Evolutionary conservation across 2,888 invertebrate species (phyloP), one percentile per base, ranked within the genome.

Genomic region (Drosophila flavopinicola): DNA sequence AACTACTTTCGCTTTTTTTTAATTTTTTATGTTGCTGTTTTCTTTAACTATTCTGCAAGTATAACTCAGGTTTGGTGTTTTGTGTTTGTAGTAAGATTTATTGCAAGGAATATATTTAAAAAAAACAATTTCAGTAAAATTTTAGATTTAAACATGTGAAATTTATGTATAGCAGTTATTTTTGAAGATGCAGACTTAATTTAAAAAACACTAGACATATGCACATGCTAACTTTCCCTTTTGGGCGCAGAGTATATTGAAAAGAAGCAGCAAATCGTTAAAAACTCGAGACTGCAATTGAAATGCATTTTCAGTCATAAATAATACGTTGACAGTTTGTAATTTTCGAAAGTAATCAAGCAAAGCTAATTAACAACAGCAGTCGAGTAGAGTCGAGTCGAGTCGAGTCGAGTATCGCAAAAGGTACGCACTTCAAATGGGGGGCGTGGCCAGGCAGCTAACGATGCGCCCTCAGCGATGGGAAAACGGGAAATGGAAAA

Each of bases 331-430:
- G 85, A 85, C 88, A 88, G 87, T 86, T 84, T 84, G 78, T 88
- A 86, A 85, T 85, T 88, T 88, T 77, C 58, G 67, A 75, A 88
- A 84, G 88, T 85, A 86, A 88, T 88, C 88, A 84, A 72, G 85
- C 88, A 73, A 63, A 75, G 88, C 87, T 88, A 88, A 85, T 85
- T 85, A 85, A 75, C 72, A 79, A 66, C 88, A 54, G 33, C 41
- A 66, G 13, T 48, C 45, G 44, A 30, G 35, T 20, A 2, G 4
- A 20, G 20, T 20, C n/a, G n/a, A n/a, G n/a, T n/a, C n/a, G 30
- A 70, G 47, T 48, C 38, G 45, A 59, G 48, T 69, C 17, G 52
- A 35, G 35, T n/a, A n/a, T n/a, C 20, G 37, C 29, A 35, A 70
- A 77, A 67, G 85, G 85, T 86, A 73, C 47, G 41, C 61, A 48